phyloP scores from a whole-genome alignment of 1,140 invertebrate species.

The Penaeus indicus region DNA sequence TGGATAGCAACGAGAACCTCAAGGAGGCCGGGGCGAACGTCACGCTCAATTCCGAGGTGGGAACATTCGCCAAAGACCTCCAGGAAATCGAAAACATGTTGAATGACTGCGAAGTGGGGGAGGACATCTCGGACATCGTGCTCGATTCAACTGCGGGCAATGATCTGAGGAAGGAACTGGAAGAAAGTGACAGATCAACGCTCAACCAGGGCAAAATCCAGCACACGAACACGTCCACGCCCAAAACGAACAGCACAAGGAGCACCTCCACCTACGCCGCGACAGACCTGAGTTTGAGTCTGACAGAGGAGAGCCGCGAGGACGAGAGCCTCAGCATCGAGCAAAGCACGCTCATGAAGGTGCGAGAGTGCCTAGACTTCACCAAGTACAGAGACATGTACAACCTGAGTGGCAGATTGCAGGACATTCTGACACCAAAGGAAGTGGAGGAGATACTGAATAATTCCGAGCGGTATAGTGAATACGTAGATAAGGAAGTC shows the following conservation, averaged over 20 bases:
- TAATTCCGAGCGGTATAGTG: conserved; percentile 69
- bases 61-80: conserved; percentile 60
- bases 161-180: conserved; percentile 46
- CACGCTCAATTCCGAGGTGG: conserved; percentile 15
- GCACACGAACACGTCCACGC: conserved; percentile 58
- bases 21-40: neutral
- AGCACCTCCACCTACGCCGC: conserved; percentile 16
- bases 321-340: conserved; percentile 66
- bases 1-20: conserved; percentile 64
- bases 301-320: conserved; percentile 38
- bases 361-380: conserved; percentile 68
- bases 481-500: conserved; percentile 68
- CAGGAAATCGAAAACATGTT: conserved; percentile 62
- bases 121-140: conserved; percentile 62
- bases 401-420: conserved; percentile 69
- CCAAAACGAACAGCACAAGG: conserved; percentile 46
- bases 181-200: conserved; percentile 23
- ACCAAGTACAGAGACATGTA: conserved; percentile 70
- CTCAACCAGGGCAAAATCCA: neutral
- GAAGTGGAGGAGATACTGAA: conserved; percentile 71
- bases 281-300: conserved; percentile 42
- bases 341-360: conserved; percentile 67
- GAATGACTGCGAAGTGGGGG: conserved; percentile 63
- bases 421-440: conserved; percentile 69
- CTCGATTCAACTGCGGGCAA: conserved; percentile 53